Base-by-base conservation (phyloP, 2,113 vertebrate genomes). In the Taxidea taxus region DNA sequence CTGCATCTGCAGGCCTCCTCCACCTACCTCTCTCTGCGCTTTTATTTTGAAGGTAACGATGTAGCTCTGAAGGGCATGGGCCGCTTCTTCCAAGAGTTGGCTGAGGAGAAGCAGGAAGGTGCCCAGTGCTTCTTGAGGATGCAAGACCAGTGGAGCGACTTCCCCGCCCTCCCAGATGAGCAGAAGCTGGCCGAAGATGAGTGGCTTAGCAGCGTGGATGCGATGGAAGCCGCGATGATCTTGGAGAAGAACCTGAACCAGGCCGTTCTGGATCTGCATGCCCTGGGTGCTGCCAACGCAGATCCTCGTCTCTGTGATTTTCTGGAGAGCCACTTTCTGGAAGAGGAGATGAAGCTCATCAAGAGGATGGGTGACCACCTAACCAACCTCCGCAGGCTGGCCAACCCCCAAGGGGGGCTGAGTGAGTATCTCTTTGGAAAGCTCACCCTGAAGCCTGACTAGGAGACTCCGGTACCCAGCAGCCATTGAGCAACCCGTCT, bases 61-160 rank as follows among this genome's bases (percentile, higher is more conserved):
- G 98, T 98, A 62, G 98, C 99, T 9, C 97, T 99, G 9, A 39
- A 93, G 15, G 98, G 98, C 13, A 98, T 99, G 54, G 51, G 98
- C 6, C 98, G 97, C 23, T 99, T 99, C 98, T 99, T 99, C 98
- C 98, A 94, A 64, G 97, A 99, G 92, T 98, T 98, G 96, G 98
- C 98, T 10, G 95, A 99, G 0, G 98, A 99, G 94, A 99, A 99
- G 96, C 82, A 83, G 0, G 98, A 99, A 85, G 98, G 98, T 0
- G 98, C 98, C 0, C 96, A 98, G 12, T 98, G 98, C 85, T 97
- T 99, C 58, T 89, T 99, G 87, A 95, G 98, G 89, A 98, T 98
- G 85, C 98, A 98, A 97, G 99, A 98, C 94, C 98, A 98, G 4
- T 96, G 98, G 18, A 98, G 99, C 2, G 96, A 98, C 2, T 90